Conservation (phyloP, 2,797 vertebrate genomes). For the Hemitrygon akajei region DNA sequence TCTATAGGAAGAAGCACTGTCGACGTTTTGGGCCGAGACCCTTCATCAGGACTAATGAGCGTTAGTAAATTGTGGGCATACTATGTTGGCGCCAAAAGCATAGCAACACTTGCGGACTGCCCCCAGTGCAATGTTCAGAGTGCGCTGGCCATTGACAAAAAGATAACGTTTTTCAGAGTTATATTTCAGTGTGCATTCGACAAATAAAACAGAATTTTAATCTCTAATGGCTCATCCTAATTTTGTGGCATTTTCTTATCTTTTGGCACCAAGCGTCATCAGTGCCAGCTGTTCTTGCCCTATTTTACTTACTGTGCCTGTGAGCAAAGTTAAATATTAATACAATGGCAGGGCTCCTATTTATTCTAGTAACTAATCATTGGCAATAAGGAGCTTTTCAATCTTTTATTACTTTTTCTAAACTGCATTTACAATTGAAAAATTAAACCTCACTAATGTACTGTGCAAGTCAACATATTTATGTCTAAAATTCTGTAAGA, state of each 20-base stretch:
- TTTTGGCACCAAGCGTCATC: not conserved
- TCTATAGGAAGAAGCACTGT: too few relatives aligned
- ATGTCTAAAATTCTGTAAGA: not conserved
- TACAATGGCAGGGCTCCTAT: not conserved
- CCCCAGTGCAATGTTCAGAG: too few relatives aligned
- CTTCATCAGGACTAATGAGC: too few relatives aligned
- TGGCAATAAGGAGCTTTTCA: not conserved
- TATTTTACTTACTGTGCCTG: not conserved
- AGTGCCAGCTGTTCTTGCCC: not conserved
- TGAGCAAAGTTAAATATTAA: constrained; percentile 8
- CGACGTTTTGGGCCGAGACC: too few relatives aligned
- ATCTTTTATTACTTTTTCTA: not conserved
- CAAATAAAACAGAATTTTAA: too few relatives aligned
- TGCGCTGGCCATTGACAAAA: not conserved
- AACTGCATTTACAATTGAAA: not conserved
- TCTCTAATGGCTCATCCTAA: not conserved
- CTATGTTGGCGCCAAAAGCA: too few relatives aligned
- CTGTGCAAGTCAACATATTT: not conserved
- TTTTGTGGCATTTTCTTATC: not conserved
- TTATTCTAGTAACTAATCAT: not conserved
- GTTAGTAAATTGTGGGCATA: too few relatives aligned
- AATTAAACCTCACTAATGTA: not conserved
- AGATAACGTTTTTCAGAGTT: too few relatives aligned
- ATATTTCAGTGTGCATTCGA: too few relatives aligned
- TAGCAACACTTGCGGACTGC: too few relatives aligned